Conservation (phyloP, 2,888 invertebrate genomes). For the Campoplex nolae region DNA sequence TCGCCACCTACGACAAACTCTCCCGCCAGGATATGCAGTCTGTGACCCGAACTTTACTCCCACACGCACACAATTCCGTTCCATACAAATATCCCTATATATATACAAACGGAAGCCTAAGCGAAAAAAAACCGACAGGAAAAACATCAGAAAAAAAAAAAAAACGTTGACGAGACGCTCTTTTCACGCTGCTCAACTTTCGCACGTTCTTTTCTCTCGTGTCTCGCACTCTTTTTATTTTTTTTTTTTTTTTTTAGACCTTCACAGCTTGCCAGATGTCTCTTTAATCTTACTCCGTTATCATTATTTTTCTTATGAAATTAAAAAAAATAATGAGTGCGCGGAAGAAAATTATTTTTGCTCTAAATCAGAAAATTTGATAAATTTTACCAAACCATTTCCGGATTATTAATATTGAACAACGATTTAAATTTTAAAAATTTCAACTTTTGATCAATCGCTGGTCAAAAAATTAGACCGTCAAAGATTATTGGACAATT, state of each 20-base stretch:
- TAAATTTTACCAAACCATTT: neutral
- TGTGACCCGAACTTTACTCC: slow-evolving; percentile 43
- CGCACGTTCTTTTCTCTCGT: slow-evolving; percentile 3
- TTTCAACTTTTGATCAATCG: too few relatives aligned
- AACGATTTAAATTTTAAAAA: too few relatives aligned
- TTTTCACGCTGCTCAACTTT: slow-evolving; percentile 8
- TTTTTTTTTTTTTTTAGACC: neutral
- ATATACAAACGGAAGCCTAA: neutral
- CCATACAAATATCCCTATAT: slow-evolving; percentile 14
- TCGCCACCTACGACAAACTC: slow-evolving; percentile 48
- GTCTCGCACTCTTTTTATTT: neutral
- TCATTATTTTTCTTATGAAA: neutral
- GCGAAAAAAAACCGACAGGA: neutral
- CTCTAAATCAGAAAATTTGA: neutral
- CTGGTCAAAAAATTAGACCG: too few relatives aligned
- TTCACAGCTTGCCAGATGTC: neutral
- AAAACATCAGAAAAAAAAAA: neutral
- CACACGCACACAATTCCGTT: slow-evolving; percentile 1
- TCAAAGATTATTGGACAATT: too few relatives aligned
- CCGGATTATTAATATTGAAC: too few relatives aligned
- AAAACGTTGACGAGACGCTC: neutral
- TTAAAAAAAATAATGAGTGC: too few relatives aligned
- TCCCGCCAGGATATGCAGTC: slow-evolving; percentile 64
- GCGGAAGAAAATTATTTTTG: too few relatives aligned
- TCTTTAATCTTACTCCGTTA: neutral